Conservation (phyloP, 2,113 vertebrate genomes). For the Oceanites oceanicus region DNA sequence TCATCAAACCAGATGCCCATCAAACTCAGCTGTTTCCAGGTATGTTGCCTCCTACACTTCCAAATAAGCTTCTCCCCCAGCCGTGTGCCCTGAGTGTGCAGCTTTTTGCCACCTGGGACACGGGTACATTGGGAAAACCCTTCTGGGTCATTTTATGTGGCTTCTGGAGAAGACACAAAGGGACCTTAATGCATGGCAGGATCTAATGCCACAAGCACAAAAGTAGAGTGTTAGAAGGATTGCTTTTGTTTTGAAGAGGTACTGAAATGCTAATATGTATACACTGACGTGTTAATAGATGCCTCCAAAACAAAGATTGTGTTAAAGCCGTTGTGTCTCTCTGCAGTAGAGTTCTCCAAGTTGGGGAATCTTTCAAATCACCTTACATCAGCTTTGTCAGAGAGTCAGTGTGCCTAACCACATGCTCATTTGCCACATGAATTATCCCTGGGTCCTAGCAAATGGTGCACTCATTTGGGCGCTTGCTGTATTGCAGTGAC, state of each 20-base stretch:
- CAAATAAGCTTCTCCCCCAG: rapidly evolving
- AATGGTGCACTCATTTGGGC: not conserved
- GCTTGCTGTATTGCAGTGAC: not conserved
- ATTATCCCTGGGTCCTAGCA: not conserved
- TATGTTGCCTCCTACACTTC: not conserved
- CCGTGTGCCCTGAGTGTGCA: not conserved
- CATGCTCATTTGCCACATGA: not conserved
- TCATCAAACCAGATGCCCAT: not conserved
- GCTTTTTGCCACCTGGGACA: not conserved
- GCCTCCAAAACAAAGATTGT: not conserved
- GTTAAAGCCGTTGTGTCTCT: not conserved
- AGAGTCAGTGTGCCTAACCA: not conserved
- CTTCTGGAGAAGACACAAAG: not conserved
- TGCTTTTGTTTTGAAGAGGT: not conserved
- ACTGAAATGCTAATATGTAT: not conserved
- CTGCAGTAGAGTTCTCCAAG: not conserved
- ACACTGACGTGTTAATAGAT: not conserved
- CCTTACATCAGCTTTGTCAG: not conserved
- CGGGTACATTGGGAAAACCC: not conserved
- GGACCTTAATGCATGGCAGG: not conserved
- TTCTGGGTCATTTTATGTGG: not conserved
- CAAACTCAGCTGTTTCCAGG: not conserved
- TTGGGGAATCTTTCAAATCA: not conserved
- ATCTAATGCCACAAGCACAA: not conserved
- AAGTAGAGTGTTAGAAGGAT: not conserved